phyloP scores from a whole-genome alignment of 2,888 invertebrate genomes.

The Drosophila falleni region DNA sequence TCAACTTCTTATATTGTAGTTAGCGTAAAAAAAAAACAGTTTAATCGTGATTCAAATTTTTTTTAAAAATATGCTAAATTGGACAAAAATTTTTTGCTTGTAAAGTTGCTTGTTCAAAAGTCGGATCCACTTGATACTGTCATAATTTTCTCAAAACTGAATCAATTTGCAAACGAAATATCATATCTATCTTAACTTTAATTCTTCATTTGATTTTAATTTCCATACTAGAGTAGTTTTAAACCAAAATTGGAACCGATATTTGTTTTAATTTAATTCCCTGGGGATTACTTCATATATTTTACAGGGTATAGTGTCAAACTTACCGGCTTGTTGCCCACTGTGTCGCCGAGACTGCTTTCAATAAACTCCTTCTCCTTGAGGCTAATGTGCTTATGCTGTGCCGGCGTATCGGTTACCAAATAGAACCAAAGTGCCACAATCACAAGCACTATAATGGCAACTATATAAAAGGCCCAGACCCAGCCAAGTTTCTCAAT shows the following conservation, averaged over 20 bases:
- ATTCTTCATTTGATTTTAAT: too few relatives aligned
- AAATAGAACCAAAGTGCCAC: slow-evolving; percentile 88
- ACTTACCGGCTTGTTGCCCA: slow-evolving; percentile 87
- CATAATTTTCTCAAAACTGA: too few relatives aligned
- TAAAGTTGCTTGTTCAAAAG: too few relatives aligned
- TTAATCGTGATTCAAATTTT: too few relatives aligned
- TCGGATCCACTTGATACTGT: too few relatives aligned
- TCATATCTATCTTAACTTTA: too few relatives aligned
- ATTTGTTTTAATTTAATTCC: not conserved
- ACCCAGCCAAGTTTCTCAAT: slow-evolving; percentile 89
- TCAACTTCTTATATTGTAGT: too few relatives aligned
- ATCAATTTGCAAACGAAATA: not conserved
- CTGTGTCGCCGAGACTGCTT: slow-evolving; percentile 87
- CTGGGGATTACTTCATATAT: not conserved
- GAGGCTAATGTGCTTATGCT: slow-evolving; percentile 88
- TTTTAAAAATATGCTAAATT: too few relatives aligned
- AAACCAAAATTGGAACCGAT: too few relatives aligned
- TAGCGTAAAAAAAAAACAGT: too few relatives aligned
- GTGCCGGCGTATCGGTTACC: slow-evolving; percentile 88
- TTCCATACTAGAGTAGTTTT: too few relatives aligned
- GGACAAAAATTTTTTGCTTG: too few relatives aligned
- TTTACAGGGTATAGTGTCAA: not conserved
- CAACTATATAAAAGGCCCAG: slow-evolving; percentile 89
- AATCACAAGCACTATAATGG: slow-evolving; percentile 87
- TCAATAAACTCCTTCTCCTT: slow-evolving; percentile 89